These are phyloP conservation scores for Pristionchus exspectatus DNA, from an alignment of 2,888 invertebrate genomes.

Conservation along the genomic window DNA sequence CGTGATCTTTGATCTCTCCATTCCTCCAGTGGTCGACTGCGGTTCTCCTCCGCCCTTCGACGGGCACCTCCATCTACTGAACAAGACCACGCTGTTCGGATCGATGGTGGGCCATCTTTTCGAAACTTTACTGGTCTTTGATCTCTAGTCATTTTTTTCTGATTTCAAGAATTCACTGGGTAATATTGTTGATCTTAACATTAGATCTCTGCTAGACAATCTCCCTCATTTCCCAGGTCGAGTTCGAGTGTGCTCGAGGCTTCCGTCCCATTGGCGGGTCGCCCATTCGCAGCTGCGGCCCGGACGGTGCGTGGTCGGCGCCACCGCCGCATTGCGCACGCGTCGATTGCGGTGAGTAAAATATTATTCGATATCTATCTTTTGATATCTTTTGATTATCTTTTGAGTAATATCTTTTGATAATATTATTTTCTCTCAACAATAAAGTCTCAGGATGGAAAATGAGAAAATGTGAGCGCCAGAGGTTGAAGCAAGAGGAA, in stretches of 20 bases:
- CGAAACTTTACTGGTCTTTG: neutral
- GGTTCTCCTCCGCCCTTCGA: constrained; percentile 55
- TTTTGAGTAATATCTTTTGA: too few species aligned
- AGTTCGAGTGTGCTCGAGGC: constrained; percentile 69
- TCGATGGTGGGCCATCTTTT: constrained; percentile 40
- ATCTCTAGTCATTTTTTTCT: too few species aligned
- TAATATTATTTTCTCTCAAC: too few species aligned
- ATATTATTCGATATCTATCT: too few species aligned
- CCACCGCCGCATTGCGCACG: constrained; percentile 62
- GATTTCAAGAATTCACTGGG: neutral
- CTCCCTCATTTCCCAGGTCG: constrained; percentile 56
- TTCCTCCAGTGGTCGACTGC: constrained; percentile 58
- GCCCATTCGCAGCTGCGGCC: constrained; percentile 63
- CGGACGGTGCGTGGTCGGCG: constrained; percentile 68
- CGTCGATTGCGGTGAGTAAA: neutral
- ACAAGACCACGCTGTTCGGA: constrained; percentile 58
- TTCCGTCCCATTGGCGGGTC: constrained; percentile 59
- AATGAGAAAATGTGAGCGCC: too few species aligned
- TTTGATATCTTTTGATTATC: too few species aligned
- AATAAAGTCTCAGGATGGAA: too few species aligned
- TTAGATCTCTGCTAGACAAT: too few species aligned
- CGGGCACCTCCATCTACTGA: constrained; percentile 53
- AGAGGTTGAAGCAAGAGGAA: too few species aligned
- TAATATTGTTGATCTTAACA: neutral
- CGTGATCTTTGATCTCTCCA: neutral